These are phyloP conservation scores for Spilarctia lutea DNA, from an alignment of 2,888 invertebrate species.

Conservation along the genomic window DNA sequence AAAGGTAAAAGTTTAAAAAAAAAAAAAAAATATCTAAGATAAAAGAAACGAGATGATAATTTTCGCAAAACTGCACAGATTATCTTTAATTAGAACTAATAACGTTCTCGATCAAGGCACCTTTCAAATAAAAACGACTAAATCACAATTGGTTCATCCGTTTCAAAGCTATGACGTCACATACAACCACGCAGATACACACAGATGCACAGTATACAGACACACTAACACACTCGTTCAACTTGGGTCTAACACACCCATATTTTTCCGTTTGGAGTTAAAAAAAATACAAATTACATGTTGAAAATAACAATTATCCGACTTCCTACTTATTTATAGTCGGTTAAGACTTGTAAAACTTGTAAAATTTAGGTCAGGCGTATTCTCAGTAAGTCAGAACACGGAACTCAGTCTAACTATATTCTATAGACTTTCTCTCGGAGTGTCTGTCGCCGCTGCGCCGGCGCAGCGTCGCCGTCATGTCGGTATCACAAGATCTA, in stretches of 20 bases:
- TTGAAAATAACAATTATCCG: not conserved
- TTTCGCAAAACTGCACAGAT: not conserved
- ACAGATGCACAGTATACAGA: not conserved
- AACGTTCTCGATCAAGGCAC: not conserved
- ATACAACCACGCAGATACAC: not conserved
- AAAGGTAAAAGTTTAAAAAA: not conserved
- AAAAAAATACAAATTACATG: not conserved
- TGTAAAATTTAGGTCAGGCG: conserved; percentile 3
- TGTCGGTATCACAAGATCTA: conserved; percentile 40
- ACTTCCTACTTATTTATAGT: not conserved
- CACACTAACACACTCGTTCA: not conserved
- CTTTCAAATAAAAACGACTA: not conserved
- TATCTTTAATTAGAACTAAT: not conserved
- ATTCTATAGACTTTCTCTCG: conserved; percentile 11
- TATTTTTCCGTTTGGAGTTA: not conserved
- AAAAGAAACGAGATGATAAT: not conserved
- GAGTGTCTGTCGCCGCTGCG: conserved; percentile 6
- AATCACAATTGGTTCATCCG: conserved; percentile 3
- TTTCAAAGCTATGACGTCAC: not conserved
- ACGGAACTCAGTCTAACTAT: conserved; percentile 1
- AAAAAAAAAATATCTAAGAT: not conserved
- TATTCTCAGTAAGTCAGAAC: not conserved
- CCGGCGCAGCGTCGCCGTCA: conserved; percentile 18
- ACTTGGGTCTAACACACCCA: not conserved
- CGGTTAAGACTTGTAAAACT: not conserved